Evolutionary conservation across 1,140 invertebrate species (phyloP).

Genomic region (Muscidifurax raptorellus): DNA sequence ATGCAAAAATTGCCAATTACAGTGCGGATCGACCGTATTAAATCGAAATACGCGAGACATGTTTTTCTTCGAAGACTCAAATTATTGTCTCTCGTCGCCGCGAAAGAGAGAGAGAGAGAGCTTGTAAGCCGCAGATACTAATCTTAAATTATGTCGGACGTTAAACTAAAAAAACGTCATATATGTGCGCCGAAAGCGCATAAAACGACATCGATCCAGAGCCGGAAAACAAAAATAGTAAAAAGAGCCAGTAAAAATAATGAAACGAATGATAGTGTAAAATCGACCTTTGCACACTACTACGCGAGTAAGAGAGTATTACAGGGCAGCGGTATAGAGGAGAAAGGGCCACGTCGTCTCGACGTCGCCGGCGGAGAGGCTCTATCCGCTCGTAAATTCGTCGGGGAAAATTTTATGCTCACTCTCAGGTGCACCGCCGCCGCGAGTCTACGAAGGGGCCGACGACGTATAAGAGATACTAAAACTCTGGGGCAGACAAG

Average conservation of each 20-base stretch:
- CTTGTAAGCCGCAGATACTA: slow-evolving; percentile 16
- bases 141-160: slow-evolving; percentile 38
- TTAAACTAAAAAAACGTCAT: slow-evolving; percentile 10
- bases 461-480: slow-evolving; percentile 47
- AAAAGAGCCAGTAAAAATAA: neutral
- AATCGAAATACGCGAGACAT: too few species aligned
- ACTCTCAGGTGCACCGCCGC: slow-evolving; percentile 37
- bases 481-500: slow-evolving; percentile 12
- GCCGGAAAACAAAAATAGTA: neutral
- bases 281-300: neutral
- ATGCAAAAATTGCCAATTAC: neutral
- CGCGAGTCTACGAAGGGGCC: too few species aligned
- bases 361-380: neutral
- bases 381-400: slow-evolving; percentile 47
- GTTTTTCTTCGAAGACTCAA: too few species aligned
- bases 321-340: neutral
- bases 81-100: neutral
- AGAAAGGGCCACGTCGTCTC: neutral
- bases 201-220: slow-evolving; percentile 1
- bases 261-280: slow-evolving; percentile 1
- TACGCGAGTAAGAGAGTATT: too few species aligned
- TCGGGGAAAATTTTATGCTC: slow-evolving; percentile 46
- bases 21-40: too few species aligned
- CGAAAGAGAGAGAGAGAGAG: too few species aligned
- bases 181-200: slow-evolving; percentile 6